phyloP scores from a whole-genome alignment of 2,888 invertebrate species.

The Harpagoxenus sublaevis region DNA sequence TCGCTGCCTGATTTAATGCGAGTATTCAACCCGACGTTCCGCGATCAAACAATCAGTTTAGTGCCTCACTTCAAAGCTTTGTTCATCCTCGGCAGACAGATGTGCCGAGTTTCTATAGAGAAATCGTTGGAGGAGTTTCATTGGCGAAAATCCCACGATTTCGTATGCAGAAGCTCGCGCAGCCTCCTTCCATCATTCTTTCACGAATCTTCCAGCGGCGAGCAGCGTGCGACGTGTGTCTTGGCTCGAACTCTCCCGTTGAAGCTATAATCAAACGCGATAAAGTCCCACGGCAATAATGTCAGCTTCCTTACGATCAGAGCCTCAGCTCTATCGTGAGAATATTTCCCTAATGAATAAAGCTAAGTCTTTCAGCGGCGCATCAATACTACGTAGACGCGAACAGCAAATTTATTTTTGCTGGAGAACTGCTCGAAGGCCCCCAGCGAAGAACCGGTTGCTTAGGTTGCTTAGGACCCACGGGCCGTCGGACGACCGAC shows the following conservation, averaged over 20 bases:
- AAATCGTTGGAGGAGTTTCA: slow-evolving; percentile 52
- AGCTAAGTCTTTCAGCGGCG: slow-evolving; percentile 68
- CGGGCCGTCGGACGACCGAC: slow-evolving; percentile 55
- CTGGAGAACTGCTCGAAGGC: slow-evolving; percentile 56
- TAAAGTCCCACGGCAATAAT: slow-evolving; percentile 48
- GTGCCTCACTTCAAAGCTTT: slow-evolving; percentile 43
- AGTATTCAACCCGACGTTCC: slow-evolving; percentile 44
- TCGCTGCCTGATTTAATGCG: slow-evolving; percentile 45
- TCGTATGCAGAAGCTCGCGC: slow-evolving; percentile 57
- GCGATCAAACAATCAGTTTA: slow-evolving; percentile 48
- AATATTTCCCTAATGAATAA: slow-evolving; percentile 80
- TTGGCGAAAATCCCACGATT: slow-evolving; percentile 61
- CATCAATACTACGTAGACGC: slow-evolving; percentile 43
- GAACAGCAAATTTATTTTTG: slow-evolving; percentile 55
- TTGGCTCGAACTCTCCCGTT: not conserved
- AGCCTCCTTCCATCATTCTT: slow-evolving; percentile 15
- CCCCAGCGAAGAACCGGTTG: slow-evolving; percentile 80
- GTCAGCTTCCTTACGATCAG: slow-evolving; percentile 21
- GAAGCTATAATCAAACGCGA: slow-evolving; percentile 23
- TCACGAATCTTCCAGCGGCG: slow-evolving; percentile 7
- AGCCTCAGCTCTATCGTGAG: slow-evolving; percentile 70
- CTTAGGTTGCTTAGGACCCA: slow-evolving; percentile 64
- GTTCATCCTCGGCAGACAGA: slow-evolving; percentile 50
- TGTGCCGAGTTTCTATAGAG: slow-evolving; percentile 46
- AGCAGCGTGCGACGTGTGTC: not conserved